A percentile compares a stretch with the other conserved stretches of the same genome.
phyloP scores from a whole-genome alignment of 2,797 vertebrate species.

The Pseudochaenichthys georgianus region DNA sequence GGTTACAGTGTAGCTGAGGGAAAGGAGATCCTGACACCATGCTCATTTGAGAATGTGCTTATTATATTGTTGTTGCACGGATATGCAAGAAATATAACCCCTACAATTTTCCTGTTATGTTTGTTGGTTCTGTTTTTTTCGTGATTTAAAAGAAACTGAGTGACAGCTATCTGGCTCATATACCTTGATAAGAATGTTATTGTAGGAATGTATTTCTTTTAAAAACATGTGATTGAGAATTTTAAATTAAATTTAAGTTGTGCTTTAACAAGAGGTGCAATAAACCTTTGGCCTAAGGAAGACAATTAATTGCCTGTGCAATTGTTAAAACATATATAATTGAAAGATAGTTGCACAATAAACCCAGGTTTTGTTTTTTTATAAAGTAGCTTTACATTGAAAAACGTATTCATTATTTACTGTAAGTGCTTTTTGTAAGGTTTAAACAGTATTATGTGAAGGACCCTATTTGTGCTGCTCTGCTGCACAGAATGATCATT shows the following conservation, averaged over 20 bases:
- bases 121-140: background rate
- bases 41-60: background rate
- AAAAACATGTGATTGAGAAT: too few relatives aligned
- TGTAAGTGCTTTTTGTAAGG: background rate
- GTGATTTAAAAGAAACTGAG: background rate
- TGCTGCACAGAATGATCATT: slow-evolving; percentile 30
- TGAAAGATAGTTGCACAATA: slow-evolving; percentile 30
- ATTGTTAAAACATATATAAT: background rate
- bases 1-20: slow-evolving; percentile 72
- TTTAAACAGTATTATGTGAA: background rate
- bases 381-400: background rate
- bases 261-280: background rate
- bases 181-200: too few relatives aligned
- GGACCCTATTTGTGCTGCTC: background rate
- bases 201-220: too few relatives aligned
- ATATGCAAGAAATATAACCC: too few relatives aligned
- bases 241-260: too few relatives aligned
- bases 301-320: background rate
- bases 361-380: background rate
- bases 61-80: background rate
- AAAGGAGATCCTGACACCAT: slow-evolving; percentile 38
- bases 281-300: slow-evolving; percentile 11
- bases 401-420: background rate
- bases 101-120: background rate
- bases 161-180: too few relatives aligned